These are phyloP conservation scores for Hippoglossus hippoglossus DNA, from an alignment of 2,797 vertebrate genomes.

Conservation along the genomic window DNA sequence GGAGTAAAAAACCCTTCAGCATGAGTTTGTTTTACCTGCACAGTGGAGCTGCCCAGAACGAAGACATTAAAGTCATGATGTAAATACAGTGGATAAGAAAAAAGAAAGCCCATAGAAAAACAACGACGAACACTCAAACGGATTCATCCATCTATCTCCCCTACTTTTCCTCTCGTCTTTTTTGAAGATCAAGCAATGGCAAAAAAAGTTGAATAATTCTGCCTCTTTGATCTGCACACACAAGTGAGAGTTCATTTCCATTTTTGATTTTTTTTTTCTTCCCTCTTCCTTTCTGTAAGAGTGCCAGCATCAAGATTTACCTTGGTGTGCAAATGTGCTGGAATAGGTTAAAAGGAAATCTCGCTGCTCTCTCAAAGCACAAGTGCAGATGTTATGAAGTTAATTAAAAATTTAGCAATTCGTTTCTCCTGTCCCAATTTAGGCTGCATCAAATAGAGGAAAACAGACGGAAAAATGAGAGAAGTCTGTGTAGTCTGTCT, in stretches of 20 bases:
- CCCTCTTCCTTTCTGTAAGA: conserved; percentile 86
- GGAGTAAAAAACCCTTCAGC: neutral
- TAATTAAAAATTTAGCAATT: conserved; percentile 92
- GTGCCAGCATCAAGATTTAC: conserved; percentile 89
- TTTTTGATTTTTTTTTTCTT: conserved; percentile 87
- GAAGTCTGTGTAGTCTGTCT: conserved; percentile 74
- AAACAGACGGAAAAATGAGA: conserved; percentile 82
- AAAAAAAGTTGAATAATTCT: conserved; percentile 90
- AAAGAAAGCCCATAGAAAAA: conserved; percentile 54
- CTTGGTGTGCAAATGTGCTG: conserved; percentile 91
- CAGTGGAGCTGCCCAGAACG: conserved; percentile 30
- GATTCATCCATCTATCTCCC: conserved; percentile 78
- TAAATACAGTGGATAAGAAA: conserved; percentile 53
- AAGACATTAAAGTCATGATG: conserved; percentile 47
- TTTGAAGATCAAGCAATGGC: conserved; percentile 91
- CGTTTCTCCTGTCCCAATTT: conserved; percentile 88
- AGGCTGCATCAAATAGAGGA: conserved; percentile 87
- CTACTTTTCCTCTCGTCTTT: conserved; percentile 81
- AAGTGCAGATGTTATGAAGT: conserved; percentile 91
- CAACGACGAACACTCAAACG: conserved; percentile 67
- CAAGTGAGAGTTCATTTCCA: conserved; percentile 89
- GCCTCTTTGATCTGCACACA: conserved; percentile 89
- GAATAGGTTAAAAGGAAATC: conserved; percentile 92
- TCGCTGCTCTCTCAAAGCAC: conserved; percentile 86
- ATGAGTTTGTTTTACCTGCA: conserved; percentile 18